Base-by-base conservation (phyloP, 2,797 vertebrate genomes). In the Rhadinocentrus ornatus region DNA sequence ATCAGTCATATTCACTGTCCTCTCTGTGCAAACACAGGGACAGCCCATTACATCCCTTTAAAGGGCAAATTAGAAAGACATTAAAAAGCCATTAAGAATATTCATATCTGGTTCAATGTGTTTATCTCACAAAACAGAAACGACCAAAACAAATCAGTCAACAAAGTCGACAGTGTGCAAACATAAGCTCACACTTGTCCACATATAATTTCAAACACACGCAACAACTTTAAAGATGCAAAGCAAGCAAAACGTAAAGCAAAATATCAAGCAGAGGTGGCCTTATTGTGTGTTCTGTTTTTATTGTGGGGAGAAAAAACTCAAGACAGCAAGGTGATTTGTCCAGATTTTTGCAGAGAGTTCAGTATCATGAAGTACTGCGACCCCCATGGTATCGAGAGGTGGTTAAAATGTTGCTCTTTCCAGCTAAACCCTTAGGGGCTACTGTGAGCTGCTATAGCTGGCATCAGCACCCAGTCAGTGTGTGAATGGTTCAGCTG, bases 61-160 rank as follows among this genome's bases (percentile, higher is more conserved):
- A 91, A 91, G 91, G 91, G 87, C 86, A 86, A 90, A 94, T 94
- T 94, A 94, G 77, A 83, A 89, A 89, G 83, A 76, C 93, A 92
- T 94, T 95, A 94, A 93, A 94, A 94, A 91, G 65, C 83, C 91
- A 94, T 95, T 94, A 93, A 86, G 90, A 86, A 93, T 91, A 93
- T 92, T 93, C 90, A 93, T 84, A 91, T 92, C 82, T 89, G 77
- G 79, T 82, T 87, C 79, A 89, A 91, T 61, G 41, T 84, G 83
- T 88, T 93, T 90, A 92, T 94, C 84, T 88, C 71, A 60, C 76
- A 82, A 88, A 81, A 63, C 87, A 88, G 81, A 81, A 58, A 71
- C 61, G 78, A 44, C 35, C 62, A 77, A 84, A 89, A 88, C 84
- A 90, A 82, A 91, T 86, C 81, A 84, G 72, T 89, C 83, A 85